phyloP scores from a whole-genome alignment of 2,113 vertebrate genomes.

The Oncorhynchus clarkii region DNA sequence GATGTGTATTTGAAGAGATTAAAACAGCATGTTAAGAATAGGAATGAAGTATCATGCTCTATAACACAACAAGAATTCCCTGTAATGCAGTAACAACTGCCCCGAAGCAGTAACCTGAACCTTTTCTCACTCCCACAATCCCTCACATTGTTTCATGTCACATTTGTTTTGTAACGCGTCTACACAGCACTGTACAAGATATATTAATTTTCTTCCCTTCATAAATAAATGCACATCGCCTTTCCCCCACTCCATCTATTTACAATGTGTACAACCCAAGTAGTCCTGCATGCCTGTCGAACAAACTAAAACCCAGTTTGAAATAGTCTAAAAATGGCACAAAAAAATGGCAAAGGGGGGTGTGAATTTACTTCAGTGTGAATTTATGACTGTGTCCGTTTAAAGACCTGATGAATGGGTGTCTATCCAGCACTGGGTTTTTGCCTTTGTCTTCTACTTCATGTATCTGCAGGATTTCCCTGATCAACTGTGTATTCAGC shows the following conservation, averaged over 20 bases:
- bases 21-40: constrained; percentile 20
- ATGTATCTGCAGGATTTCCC: constrained; percentile 40
- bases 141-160: constrained; percentile 28
- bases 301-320: background rate
- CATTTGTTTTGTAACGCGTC: constrained; percentile 65
- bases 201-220: constrained; percentile 80
- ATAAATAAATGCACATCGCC: constrained; percentile 80
- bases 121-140: constrained; percentile 27
- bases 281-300: constrained; percentile 13
- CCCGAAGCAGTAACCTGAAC: constrained; percentile 70
- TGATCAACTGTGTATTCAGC: constrained; percentile 7
- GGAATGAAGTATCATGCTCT: constrained; percentile 49
- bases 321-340: too few species aligned
- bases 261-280: constrained; percentile 68
- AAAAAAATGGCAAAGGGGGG: background rate
- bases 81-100: constrained; percentile 70
- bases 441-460: constrained; percentile 14
- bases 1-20: constrained; percentile 20
- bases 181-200: constrained; percentile 72
- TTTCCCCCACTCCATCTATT: constrained; percentile 57
- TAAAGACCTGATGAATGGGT: constrained; percentile 8
- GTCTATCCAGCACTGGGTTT: constrained; percentile 4
- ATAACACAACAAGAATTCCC: constrained; percentile 55
- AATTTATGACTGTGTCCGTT: constrained; percentile 15
- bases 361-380: constrained; percentile 4